Percentiles rank a stretch among this genome's conserved stretches.
These are phyloP conservation scores for Corythaeola cristata DNA, from an alignment of 2,113 vertebrate species.

Conservation along the genomic window DNA sequence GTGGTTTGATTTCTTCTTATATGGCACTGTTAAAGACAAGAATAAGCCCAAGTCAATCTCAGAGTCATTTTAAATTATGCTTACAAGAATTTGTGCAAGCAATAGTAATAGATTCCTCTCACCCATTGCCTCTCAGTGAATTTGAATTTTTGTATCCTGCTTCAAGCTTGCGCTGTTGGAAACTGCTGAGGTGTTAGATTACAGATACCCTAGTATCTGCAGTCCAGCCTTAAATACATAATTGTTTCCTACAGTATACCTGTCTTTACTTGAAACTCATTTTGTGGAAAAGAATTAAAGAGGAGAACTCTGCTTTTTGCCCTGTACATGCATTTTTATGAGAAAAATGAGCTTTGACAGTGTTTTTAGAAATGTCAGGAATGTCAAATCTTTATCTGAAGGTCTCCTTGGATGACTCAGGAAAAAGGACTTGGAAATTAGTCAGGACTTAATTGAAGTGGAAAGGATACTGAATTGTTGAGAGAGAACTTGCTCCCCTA, in stretches of 20 bases:
- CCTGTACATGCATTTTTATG: not conserved
- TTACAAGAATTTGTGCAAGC: not conserved
- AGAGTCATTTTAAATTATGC: not conserved
- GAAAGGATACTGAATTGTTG: not conserved
- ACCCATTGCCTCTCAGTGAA: not conserved
- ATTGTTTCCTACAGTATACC: not conserved
- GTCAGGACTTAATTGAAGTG: conserved; percentile 38
- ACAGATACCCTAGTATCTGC: not conserved
- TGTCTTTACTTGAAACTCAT: not conserved
- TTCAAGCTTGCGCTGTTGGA: not conserved
- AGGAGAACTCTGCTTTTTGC: not conserved
- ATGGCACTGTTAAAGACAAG: not conserved
- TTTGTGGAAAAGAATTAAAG: not conserved
- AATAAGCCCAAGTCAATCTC: not conserved
- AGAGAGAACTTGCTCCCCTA: not conserved
- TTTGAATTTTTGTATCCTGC: not conserved
- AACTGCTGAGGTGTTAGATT: conserved; percentile 3
- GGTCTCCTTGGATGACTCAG: conserved; percentile 25
- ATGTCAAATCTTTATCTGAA: not conserved
- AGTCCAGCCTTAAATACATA: not conserved
- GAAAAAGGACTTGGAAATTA: conserved; percentile 23
- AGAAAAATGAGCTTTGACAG: conserved; percentile 9
- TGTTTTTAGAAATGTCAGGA: not conserved
- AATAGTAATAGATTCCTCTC: not conserved
- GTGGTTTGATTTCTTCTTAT: conserved; percentile 4